Conservation (phyloP, 2,797 vertebrate species). For the Poecilia wingei region DNA sequence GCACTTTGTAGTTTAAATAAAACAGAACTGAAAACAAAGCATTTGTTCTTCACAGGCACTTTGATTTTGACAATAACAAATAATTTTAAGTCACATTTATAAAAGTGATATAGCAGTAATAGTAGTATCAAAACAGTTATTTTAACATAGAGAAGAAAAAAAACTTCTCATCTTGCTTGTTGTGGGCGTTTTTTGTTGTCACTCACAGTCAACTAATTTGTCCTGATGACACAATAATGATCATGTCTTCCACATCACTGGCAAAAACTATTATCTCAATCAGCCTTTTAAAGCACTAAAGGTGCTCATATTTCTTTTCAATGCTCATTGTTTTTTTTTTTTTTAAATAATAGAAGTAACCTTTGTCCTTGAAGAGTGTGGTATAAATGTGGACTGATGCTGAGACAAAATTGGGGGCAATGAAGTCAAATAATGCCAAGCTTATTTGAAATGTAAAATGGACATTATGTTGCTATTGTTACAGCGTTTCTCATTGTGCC, state of each 20-base stretch:
- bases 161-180: background rate
- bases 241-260: constrained; percentile 28
- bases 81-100: background rate
- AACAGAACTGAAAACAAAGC: background rate
- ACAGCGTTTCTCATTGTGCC: background rate
- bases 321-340: constrained; percentile 10
- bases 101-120: background rate
- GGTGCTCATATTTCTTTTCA: constrained; percentile 6
- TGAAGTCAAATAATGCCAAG: background rate
- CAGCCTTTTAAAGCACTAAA: background rate
- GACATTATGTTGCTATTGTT: background rate
- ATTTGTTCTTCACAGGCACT: background rate
- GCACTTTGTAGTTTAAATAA: constrained; percentile 13
- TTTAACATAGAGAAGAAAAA: background rate
- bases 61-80: background rate
- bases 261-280: constrained; percentile 48
- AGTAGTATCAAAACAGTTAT: background rate
- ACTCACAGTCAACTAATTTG: constrained; percentile 22
- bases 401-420: background rate
- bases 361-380: background rate
- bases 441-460: background rate
- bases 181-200: constrained; percentile 9
- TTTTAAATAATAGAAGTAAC: constrained; percentile 1
- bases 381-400: background rate
- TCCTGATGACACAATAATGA: constrained; percentile 41